These are phyloP conservation scores for Anastrepha ludens DNA, from an alignment of 1,140 invertebrate species.

Conservation along the genomic window DNA sequence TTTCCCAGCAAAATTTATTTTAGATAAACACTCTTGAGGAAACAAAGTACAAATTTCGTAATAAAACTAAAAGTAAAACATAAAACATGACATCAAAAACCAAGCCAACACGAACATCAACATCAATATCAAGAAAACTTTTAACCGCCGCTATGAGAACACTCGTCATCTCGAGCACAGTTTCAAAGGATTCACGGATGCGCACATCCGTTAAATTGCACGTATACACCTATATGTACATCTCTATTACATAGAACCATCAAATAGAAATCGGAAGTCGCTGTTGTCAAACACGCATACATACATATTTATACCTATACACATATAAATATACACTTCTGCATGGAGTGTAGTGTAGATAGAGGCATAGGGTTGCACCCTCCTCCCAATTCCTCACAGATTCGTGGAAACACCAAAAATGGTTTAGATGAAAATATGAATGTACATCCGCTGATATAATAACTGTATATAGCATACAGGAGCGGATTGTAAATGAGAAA, in stretches of 20 bases:
- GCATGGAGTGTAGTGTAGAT: background rate
- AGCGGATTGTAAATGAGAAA: too few relatives aligned
- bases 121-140: slow-evolving; percentile 4
- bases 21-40: slow-evolving; percentile 34
- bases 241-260: background rate
- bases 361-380: too few relatives aligned
- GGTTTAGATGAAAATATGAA: background rate
- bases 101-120: background rate
- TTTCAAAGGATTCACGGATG: slow-evolving; percentile 27
- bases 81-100: background rate
- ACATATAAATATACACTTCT: background rate
- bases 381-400: background rate
- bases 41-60: slow-evolving; percentile 6
- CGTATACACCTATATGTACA: background rate
- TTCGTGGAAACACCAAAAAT: background rate
- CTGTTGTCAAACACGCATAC: background rate
- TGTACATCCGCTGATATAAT: background rate
- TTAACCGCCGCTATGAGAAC: slow-evolving; percentile 10
- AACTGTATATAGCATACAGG: too few relatives aligned
- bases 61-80: background rate
- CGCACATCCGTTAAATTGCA: slow-evolving; percentile 36
- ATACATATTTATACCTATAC: background rate
- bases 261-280: background rate
- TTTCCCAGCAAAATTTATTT: slow-evolving; percentile 40
- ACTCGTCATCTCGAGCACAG: background rate